Percentiles rank a stretch among this genome's conserved stretches.
Conservation (phyloP, 2,113 vertebrate genomes). For the Archilochus colubris region DNA sequence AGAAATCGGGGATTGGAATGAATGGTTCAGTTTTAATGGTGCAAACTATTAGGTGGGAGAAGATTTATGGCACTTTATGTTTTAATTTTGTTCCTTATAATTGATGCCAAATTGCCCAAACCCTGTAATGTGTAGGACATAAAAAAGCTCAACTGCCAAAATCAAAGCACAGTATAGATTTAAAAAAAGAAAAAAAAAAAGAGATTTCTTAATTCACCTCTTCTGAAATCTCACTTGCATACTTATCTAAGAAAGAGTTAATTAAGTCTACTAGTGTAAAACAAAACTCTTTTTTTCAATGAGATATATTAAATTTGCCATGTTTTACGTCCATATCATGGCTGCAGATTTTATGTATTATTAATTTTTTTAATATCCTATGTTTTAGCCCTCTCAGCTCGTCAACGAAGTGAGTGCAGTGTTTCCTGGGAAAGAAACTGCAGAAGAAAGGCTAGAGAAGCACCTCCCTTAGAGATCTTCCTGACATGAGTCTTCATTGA, state of each 20-base stretch:
- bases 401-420: not conserved
- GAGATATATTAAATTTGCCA: not conserved
- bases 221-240: not conserved
- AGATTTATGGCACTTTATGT: conserved; percentile 25
- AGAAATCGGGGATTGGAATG: conserved; percentile 24
- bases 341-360: not conserved
- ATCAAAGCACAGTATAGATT: not conserved
- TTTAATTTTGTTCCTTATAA: conserved; percentile 54
- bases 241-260: conserved; percentile 23
- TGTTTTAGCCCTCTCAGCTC: not conserved
- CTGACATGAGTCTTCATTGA: not conserved
- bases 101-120: conserved; percentile 8
- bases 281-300: not conserved
- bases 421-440: not conserved
- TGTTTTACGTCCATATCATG: not conserved
- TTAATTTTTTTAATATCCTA: not conserved
- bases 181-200: not conserved
- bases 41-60: conserved; percentile 30
- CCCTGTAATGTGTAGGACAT: not conserved
- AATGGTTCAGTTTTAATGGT: conserved; percentile 30
- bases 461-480: not conserved
- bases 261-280: conserved; percentile 38
- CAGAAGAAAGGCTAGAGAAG: not conserved
- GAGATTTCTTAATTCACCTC: conserved; percentile 12
- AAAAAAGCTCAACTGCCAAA: conserved; percentile 43